Conservation (phyloP, 2,888 invertebrate species). For the Scaptomyza parva region DNA sequence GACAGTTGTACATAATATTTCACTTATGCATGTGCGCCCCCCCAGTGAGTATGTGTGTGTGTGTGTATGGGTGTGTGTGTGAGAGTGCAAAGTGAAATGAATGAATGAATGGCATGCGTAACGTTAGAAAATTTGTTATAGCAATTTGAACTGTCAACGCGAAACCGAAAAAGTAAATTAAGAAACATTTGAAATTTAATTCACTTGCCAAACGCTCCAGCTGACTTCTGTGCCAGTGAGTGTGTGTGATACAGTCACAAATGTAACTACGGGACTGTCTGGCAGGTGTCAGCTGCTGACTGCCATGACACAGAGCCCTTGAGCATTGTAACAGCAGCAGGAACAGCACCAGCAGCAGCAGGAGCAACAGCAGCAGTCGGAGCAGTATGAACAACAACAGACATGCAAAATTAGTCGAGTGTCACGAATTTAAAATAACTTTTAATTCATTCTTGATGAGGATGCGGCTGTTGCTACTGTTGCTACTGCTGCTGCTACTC, state of each 20-base stretch:
- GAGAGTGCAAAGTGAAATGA: slow-evolving; percentile 60
- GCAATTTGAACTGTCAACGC: slow-evolving; percentile 80
- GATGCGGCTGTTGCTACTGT: slow-evolving; percentile 42
- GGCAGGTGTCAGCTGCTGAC: slow-evolving; percentile 70
- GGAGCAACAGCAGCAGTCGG: slow-evolving; percentile 13
- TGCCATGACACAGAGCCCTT: slow-evolving; percentile 62
- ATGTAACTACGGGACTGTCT: slow-evolving; percentile 60
- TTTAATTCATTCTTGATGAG: slow-evolving; percentile 82
- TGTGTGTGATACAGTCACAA: slow-evolving; percentile 42
- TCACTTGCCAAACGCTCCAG: slow-evolving; percentile 59
- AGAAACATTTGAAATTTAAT: slow-evolving; percentile 80
- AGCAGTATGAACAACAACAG: slow-evolving; percentile 26
- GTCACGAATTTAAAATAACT: slow-evolving; percentile 83
- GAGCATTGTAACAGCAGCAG: slow-evolving; percentile 45
- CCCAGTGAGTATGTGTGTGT: slow-evolving; percentile 27
- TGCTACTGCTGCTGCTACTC: slow-evolving; percentile 18
- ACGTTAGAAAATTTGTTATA: slow-evolving; percentile 79
- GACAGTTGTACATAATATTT: slow-evolving; percentile 80
- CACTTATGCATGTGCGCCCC: slow-evolving; percentile 74
- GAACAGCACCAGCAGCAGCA: slow-evolving; percentile 19
- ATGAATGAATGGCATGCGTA: slow-evolving; percentile 73
- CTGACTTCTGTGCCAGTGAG: slow-evolving; percentile 41
- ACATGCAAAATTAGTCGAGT: slow-evolving; percentile 77
- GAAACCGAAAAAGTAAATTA: slow-evolving; percentile 80
- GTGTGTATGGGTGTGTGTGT: slow-evolving; percentile 11